phyloP scores from a whole-genome alignment of 2,888 invertebrate species.

The Cephus pygmeus region DNA sequence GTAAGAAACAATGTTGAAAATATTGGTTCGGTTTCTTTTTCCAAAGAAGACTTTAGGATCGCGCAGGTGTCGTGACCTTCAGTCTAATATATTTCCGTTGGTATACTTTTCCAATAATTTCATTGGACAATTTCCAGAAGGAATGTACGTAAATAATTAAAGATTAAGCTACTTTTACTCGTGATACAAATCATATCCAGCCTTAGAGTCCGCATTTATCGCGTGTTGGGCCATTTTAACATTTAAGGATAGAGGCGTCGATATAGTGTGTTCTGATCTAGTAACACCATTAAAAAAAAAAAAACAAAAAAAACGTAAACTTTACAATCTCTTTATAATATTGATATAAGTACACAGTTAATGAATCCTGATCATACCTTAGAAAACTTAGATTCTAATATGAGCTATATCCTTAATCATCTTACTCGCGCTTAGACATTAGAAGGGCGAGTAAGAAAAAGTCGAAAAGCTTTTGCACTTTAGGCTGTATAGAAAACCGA shows the following conservation, averaged over 20 bases:
- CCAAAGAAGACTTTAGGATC: not conserved
- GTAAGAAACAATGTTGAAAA: not conserved
- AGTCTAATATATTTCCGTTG: not conserved
- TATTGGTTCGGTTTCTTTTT: not conserved
- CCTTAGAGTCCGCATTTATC: not conserved
- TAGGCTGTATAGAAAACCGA: not conserved
- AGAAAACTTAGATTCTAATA: not conserved
- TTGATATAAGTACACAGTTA: not conserved
- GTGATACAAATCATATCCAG: not conserved
- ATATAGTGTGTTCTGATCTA: not conserved
- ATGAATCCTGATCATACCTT: not conserved
- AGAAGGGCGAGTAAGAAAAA: not conserved
- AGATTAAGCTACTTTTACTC: not conserved
- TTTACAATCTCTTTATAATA: not conserved
- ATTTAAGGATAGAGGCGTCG: not conserved
- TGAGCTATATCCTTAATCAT: not conserved
- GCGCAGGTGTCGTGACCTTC: not conserved
- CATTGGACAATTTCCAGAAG: not conserved
- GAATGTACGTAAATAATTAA: not conserved
- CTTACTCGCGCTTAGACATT: not conserved
- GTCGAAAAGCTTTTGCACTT: not conserved
- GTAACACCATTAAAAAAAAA: not conserved
- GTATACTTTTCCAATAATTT: not conserved
- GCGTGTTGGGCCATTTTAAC: not conserved
- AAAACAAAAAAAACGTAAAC: not conserved